Conservation (phyloP, 2,797 vertebrate species). For the Silurus aristotelis region DNA sequence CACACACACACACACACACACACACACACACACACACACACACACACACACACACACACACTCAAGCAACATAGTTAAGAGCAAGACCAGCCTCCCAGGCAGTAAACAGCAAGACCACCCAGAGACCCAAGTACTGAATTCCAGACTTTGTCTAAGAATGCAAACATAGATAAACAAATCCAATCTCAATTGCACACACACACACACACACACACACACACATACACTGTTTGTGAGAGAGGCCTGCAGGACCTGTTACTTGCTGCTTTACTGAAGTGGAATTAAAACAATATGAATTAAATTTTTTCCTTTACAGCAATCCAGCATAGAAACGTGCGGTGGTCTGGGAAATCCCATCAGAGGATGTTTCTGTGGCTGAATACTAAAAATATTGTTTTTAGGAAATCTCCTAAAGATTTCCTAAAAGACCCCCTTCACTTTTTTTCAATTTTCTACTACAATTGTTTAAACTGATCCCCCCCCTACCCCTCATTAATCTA, state of each 20-base stretch:
- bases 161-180: constrained; percentile 15
- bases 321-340: neutral
- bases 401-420: no score
- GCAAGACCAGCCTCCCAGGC: constrained; percentile 20
- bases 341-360: neutral
- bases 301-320: neutral
- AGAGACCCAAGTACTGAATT: constrained; percentile 17
- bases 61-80: constrained; percentile 14
- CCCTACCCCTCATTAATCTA: no score
- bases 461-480: no score
- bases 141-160: constrained; percentile 21
- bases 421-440: no score
- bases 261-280: neutral
- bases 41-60: constrained; percentile 4
- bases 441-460: no score
- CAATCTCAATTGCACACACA: neutral
- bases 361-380: neutral
- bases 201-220: neutral
- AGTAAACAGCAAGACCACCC: constrained; percentile 36
- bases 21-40: neutral
- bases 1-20: constrained; percentile 7
- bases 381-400: no score
- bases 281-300: neutral
- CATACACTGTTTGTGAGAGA: neutral
- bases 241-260: neutral